A percentile compares a stretch with the other conserved stretches of the same genome.
These are phyloP conservation scores for Anguilla japonica DNA, from an alignment of 2,113 vertebrate genomes.

Conservation along the genomic window DNA sequence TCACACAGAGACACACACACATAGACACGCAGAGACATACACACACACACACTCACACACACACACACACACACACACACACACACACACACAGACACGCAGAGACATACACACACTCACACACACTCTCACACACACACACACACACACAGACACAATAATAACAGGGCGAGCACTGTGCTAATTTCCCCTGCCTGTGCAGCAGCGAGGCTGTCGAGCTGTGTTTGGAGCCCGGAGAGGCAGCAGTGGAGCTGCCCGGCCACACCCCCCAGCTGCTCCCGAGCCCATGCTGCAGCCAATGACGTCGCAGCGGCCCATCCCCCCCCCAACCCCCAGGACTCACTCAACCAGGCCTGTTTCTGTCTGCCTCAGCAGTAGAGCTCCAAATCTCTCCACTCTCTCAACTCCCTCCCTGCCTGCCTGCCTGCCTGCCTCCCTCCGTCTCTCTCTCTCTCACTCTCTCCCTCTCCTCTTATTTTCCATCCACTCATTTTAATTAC, in stretches of 20 bases:
- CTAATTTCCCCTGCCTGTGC: not conserved
- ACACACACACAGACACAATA: not conserved
- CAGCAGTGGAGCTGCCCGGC: conserved; percentile 10
- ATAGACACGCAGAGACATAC: not conserved
- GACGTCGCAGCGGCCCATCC: conserved; percentile 34
- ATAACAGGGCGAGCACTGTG: not conserved
- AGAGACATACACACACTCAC: not conserved
- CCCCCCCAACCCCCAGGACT: conserved; percentile 54
- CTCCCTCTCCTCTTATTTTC: conserved; percentile 61
- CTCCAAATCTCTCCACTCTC: conserved; percentile 22
- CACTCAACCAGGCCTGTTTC: conserved; percentile 39
- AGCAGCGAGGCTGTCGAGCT: not conserved
- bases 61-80: too few species aligned
- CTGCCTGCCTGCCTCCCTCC: not conserved
- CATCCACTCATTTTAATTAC: conserved; percentile 75
- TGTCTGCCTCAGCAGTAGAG: conserved; percentile 47
- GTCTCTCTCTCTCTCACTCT: conserved; percentile 17
- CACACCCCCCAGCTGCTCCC: conserved; percentile 11
- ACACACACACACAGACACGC: too few species aligned
- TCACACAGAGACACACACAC: not conserved
- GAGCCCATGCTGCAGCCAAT: conserved; percentile 36
- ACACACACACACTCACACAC: too few species aligned
- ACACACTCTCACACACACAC: not conserved
- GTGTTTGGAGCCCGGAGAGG: not conserved
- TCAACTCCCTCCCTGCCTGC: conserved; percentile 3